Conservation (phyloP, 1,140 invertebrate species). For the Drosophila guanche region DNA sequence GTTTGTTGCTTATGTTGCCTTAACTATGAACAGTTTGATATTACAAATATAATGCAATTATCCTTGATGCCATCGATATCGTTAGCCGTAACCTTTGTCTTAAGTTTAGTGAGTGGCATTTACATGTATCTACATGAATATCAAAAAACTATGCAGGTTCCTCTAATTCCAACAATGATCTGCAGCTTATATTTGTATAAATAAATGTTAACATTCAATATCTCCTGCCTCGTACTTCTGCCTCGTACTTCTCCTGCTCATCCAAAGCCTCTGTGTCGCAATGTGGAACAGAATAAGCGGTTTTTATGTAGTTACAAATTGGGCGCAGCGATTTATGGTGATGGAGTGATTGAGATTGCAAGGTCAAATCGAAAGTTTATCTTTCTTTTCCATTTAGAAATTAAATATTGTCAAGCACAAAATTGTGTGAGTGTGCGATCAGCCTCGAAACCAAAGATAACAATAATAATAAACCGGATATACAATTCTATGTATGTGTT, state of each 20-base stretch:
- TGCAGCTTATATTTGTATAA: constrained; percentile 53
- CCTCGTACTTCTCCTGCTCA: constrained; percentile 4
- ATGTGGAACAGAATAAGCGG: constrained; percentile 45
- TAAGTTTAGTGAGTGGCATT: constrained; percentile 59
- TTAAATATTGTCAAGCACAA: constrained; percentile 78
- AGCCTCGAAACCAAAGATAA: constrained; percentile 24
- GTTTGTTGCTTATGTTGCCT: constrained; percentile 23
- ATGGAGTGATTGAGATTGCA: constrained; percentile 29
- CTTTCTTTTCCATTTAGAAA: constrained; percentile 43
- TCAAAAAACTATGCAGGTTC: constrained; percentile 65
- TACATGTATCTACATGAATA: constrained; percentile 67
- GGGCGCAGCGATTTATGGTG: constrained; percentile 36
- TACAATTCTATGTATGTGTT: not conserved
- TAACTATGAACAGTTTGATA: constrained; percentile 80
- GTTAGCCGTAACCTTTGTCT: constrained; percentile 30
- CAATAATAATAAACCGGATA: constrained; percentile 7
- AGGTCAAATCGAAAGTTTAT: not conserved
- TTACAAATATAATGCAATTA: constrained; percentile 62
- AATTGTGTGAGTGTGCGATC: constrained; percentile 23
- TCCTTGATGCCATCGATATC: constrained; percentile 48
- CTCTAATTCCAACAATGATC: constrained; percentile 59
- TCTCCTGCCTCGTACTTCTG: constrained; percentile 28
- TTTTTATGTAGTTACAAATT: constrained; percentile 34
- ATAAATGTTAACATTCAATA: constrained; percentile 76
- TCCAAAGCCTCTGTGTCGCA: constrained; percentile 50